These are phyloP conservation scores for Galerucella calmariensis DNA, from an alignment of 2,888 invertebrate species.

Conservation along the genomic window DNA sequence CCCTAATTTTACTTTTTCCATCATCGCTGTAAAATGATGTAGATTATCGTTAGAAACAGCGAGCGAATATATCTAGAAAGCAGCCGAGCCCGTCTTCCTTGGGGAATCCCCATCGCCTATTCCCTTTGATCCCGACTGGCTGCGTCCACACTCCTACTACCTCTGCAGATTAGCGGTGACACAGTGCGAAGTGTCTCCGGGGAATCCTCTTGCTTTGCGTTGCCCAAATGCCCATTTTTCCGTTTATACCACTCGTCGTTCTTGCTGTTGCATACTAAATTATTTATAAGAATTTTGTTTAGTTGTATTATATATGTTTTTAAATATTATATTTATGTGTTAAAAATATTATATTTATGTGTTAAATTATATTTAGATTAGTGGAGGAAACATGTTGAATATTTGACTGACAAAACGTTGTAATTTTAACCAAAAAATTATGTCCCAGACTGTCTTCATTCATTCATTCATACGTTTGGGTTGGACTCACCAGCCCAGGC, in stretches of 20 bases:
- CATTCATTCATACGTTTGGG: no score
- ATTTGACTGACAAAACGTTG: no score
- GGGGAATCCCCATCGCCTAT: conserved; percentile 48
- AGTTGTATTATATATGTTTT: not conserved
- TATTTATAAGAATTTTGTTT: conserved; percentile 13
- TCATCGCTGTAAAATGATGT: conserved; percentile 5
- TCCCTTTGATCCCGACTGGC: conserved; percentile 52
- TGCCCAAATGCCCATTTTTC: conserved; percentile 9
- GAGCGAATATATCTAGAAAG: not conserved
- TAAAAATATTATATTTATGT: not conserved
- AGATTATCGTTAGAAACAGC: not conserved
- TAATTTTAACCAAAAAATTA: no score
- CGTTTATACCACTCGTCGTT: conserved; percentile 12
- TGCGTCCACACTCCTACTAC: conserved; percentile 47
- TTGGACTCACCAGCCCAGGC: no score
- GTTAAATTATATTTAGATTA: no score
- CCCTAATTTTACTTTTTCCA: not conserved
- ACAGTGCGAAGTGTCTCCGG: conserved; percentile 48
- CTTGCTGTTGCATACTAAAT: not conserved
- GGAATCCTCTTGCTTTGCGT: conserved; percentile 23
- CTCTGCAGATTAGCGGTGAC: conserved; percentile 54
- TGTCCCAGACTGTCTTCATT: no score
- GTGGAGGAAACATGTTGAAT: no score
- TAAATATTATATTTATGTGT: not conserved
- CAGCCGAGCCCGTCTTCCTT: conserved; percentile 31